phyloP scores from a whole-genome alignment of 1,140 invertebrate genomes.

The Drosophila serrata region DNA sequence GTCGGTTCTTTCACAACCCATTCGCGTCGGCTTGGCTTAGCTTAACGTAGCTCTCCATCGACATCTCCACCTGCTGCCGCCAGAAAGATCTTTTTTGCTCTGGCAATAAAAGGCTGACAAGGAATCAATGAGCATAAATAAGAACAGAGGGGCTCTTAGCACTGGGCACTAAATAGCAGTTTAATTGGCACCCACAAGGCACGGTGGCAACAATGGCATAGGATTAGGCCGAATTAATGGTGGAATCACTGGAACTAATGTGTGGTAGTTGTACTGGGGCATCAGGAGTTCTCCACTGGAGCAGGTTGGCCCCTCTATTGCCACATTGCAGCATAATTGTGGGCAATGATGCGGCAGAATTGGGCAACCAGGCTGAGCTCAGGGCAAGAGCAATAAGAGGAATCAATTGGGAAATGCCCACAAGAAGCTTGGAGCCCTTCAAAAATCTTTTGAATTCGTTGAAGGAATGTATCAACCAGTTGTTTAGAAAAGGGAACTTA shows the following conservation, averaged over 20 bases:
- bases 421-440: not conserved
- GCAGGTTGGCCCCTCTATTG: conserved; percentile 36
- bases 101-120: conserved; percentile 62
- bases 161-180: conserved; percentile 74
- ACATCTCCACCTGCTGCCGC: conserved; percentile 22
- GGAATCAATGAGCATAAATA: conserved; percentile 76
- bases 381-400: conserved; percentile 11
- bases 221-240: conserved; percentile 36
- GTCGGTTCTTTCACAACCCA: conserved; percentile 68
- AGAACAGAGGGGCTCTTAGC: conserved; percentile 50
- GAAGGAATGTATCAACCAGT: not conserved
- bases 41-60: conserved; percentile 38
- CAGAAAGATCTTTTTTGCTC: conserved; percentile 8
- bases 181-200: conserved; percentile 69
- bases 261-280: not conserved
- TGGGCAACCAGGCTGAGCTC: conserved; percentile 22
- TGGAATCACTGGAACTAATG: conserved; percentile 9
- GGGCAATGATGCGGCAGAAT: conserved; percentile 64
- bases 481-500: fast-evolving
- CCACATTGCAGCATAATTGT: conserved; percentile 61
- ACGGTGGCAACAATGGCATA: conserved; percentile 58
- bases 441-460: not conserved
- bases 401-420: conserved; percentile 21
- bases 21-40: conserved; percentile 37
- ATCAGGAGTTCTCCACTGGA: conserved; percentile 21